Evolutionary conservation across 2,113 vertebrate species (phyloP).

Genomic region (Hemichromis elongatus): DNA sequence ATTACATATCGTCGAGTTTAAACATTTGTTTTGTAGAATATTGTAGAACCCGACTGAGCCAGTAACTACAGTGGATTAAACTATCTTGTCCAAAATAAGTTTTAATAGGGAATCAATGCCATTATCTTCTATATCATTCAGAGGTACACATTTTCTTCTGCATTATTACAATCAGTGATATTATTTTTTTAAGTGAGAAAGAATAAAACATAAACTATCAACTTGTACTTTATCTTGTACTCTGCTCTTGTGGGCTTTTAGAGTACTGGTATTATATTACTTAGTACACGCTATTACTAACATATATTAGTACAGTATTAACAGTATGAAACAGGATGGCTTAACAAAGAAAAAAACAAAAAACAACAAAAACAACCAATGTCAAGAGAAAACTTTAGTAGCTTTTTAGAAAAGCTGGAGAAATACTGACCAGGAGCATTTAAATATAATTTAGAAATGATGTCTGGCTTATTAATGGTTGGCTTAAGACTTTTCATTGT

Average conservation of each 20-base stretch:
- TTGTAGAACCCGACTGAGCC: background rate
- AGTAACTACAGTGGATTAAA: background rate
- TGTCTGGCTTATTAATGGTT: no score
- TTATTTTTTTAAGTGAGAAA: background rate
- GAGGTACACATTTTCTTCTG: background rate
- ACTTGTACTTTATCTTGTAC: background rate
- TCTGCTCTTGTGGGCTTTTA: background rate
- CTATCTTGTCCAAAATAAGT: background rate
- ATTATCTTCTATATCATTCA: background rate
- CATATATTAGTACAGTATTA: background rate
- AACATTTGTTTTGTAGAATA: background rate
- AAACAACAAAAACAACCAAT: accelerated
- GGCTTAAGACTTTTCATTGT: no score
- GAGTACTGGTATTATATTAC: background rate
- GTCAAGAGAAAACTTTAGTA: background rate
- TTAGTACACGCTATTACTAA: background rate
- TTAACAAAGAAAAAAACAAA: accelerated
- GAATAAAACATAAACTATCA: background rate
- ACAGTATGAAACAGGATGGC: background rate
- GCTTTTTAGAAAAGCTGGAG: background rate
- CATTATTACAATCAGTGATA: background rate
- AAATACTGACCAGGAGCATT: background rate
- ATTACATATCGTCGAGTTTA: background rate
- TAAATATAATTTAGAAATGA: background rate
- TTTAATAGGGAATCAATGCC: background rate